phyloP scores from a whole-genome alignment of 2,797 vertebrate genomes.

The Anguilla obscura region DNA sequence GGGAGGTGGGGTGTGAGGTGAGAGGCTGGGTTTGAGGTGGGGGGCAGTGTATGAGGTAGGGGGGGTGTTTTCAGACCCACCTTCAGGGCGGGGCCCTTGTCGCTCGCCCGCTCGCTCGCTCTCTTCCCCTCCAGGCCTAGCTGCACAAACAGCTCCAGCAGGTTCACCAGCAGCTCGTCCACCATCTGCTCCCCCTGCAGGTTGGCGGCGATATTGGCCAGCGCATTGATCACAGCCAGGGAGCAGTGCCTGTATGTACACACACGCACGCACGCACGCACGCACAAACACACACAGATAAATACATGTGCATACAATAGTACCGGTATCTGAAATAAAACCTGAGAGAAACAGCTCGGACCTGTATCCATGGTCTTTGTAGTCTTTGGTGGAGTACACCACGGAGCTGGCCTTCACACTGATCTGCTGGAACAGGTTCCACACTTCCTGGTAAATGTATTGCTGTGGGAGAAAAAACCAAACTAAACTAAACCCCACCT shows the following conservation, averaged over 20 bases:
- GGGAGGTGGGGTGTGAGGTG: too few relatives aligned
- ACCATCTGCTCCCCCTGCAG: conserved; percentile 92
- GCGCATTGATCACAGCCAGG: conserved; percentile 93
- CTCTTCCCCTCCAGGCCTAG: conserved; percentile 95
- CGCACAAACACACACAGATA: not conserved
- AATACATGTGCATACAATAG: not conserved
- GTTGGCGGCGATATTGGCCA: conserved; percentile 96
- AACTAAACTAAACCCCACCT: not conserved
- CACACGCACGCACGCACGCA: not conserved
- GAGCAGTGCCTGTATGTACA: conserved; percentile 86
- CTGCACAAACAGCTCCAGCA: conserved; percentile 96
- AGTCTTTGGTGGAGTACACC: conserved; percentile 96
- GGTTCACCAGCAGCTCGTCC: conserved; percentile 94
- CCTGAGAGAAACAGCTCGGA: conserved; percentile 52
- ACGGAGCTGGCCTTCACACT: conserved; percentile 98
- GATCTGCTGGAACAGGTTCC: conserved; percentile 99
- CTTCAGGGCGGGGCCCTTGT: conserved; percentile 94
- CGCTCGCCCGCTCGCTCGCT: conserved; percentile 91
- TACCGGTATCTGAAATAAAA: not conserved
- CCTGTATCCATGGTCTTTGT: conserved; percentile 97
- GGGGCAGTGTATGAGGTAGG: too few relatives aligned
- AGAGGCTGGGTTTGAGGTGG: too few relatives aligned
- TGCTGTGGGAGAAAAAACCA: conserved; percentile 71
- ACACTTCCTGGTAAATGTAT: conserved; percentile 98
- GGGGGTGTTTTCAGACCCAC: conserved; percentile 57